Evolutionary conservation across 1,140 invertebrate genomes (phyloP).

Genomic region (Brachionus paranguensis): DNA sequence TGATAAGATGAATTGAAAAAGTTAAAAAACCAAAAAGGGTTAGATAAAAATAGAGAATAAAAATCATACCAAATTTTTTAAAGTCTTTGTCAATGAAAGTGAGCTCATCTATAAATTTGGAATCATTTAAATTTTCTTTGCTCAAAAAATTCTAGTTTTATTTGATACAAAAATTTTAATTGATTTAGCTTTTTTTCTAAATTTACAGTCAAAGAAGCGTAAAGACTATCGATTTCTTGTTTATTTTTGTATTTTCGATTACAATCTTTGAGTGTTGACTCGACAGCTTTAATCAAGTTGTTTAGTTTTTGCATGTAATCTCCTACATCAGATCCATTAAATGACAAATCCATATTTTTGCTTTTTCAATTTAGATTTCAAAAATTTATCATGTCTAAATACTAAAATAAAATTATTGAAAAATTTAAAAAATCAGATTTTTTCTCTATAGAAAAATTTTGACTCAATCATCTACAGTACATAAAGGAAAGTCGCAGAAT

Average conservation of each 20-base stretch:
- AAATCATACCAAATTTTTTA: constrained; percentile 7
- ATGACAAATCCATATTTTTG: not conserved
- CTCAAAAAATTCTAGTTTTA: constrained; percentile 1
- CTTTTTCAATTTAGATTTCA: not conserved
- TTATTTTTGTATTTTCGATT: constrained; percentile 4
- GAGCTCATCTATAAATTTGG: not conserved
- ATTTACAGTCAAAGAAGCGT: not conserved
- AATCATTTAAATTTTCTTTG: constrained; percentile 37
- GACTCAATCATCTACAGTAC: too few relatives aligned
- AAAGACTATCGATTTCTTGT: constrained; percentile 12
- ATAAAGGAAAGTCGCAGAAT: too few relatives aligned
- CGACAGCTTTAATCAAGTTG: not conserved
- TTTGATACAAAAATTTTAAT: not conserved
- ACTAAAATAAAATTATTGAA: not conserved
- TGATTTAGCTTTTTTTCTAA: not conserved
- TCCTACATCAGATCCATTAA: not conserved
- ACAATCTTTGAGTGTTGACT: constrained; percentile 15
- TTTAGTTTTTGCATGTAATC: constrained; percentile 15
- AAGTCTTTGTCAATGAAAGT: constrained; percentile 30
- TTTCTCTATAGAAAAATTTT: too few relatives aligned
- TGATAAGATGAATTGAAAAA: not conserved
- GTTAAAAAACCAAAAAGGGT: not conserved
- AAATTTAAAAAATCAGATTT: not conserved
- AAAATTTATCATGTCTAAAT: not conserved
- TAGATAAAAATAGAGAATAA: not conserved